Base-by-base conservation (phyloP, 2,888 invertebrate species). In the Drosophila melanosoma region DNA sequence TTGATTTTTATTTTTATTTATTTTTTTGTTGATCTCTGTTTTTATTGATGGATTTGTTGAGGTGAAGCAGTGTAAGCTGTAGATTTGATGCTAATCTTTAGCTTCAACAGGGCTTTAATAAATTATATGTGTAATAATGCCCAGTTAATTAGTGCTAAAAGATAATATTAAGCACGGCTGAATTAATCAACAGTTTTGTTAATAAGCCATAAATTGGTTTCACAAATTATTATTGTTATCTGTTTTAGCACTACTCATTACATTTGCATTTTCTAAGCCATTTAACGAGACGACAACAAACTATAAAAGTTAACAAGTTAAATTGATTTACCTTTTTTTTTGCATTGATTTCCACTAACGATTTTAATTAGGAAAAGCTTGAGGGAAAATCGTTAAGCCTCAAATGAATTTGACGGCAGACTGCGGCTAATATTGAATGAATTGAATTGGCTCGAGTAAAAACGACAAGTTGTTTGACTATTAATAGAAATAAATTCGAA, bases 401-500 rank as follows among this genome's bases (percentile, higher is more conserved):
- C 58, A 74, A 53, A 51, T 38, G 42, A 64, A 59, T 51, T 32
- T 72, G 40, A 20, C 60, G 26, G 49, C 36, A 7, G 17, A n/a
- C 8, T 36, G 38, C 36, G 73, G 72, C 67, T 73, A 77, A 80
- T 74, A 87, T 71, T 65, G 73, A 65, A 79, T 65, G 74, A 65
- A 79, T 73, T 60, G 69, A 73, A 71, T 73, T 73, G 64, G 20
- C 56, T 48, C 76, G 58, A 75, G 23, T 70, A 77, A 81, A 87
- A 83, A 74, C 26, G 26, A 69, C 86, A 87, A 69, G 71, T 7
- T 52, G 64, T 60, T 40, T 57, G 77, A 57, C 88, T 82, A 83
- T 83, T 86, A 88, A 88, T 83, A 78, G 83, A 81, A 82, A 86
- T 82, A 83, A 86, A 88, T 85, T 88, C 29, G 83, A 80, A 77